Percentiles rank a stretch among this genome's conserved stretches.
phyloP scores from a whole-genome alignment of 2,113 vertebrate species.

The Dinomys branickii region DNA sequence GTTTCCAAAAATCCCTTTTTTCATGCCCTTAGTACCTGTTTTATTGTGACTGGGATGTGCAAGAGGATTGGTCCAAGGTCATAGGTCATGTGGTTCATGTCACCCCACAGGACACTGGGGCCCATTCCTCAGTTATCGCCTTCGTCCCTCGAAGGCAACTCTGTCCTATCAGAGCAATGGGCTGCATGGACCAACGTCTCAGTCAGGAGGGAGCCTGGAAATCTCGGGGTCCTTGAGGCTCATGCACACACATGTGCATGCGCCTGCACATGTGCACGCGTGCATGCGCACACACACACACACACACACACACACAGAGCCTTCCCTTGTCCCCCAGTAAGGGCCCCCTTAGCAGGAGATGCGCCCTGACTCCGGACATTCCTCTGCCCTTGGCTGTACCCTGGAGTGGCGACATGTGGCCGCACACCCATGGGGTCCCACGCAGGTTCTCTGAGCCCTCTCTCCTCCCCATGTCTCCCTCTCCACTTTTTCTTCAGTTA shows the following conservation, averaged over 20 bases:
- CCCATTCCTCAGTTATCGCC: neutral
- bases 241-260: neutral
- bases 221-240: neutral
- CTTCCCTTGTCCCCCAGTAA: neutral
- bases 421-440: neutral
- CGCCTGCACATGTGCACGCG: neutral
- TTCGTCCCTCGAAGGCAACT: neutral
- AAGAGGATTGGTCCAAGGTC: neutral
- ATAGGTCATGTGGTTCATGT: neutral
- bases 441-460: neutral
- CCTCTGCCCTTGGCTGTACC: neutral
- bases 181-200: neutral
- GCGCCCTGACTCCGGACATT: neutral
- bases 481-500: neutral
- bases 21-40: neutral
- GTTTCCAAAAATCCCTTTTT: conserved; percentile 20
- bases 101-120: neutral
- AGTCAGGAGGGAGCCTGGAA: neutral
- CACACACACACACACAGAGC: neutral
- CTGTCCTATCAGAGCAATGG: neutral
- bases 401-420: neutral
- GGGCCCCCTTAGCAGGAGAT: neutral
- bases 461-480: neutral
- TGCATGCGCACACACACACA: neutral
- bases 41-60: neutral